Conservation (phyloP, 2,888 invertebrate genomes). For the Carabus problematicus region DNA sequence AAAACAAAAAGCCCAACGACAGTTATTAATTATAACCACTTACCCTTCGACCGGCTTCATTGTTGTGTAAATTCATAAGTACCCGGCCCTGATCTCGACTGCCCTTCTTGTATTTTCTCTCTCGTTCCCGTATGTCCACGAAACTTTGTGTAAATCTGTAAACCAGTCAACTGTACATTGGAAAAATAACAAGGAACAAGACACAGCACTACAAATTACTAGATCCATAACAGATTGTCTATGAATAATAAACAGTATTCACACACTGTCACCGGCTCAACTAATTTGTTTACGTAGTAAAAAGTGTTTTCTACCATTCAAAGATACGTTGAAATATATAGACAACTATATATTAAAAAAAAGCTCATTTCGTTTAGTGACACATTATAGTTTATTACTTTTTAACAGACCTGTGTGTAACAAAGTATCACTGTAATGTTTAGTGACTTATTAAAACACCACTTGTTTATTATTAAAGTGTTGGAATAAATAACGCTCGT, state of each 20-base stretch:
- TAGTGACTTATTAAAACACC: background rate
- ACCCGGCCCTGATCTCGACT: conserved; percentile 84
- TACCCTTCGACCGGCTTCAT: conserved; percentile 96
- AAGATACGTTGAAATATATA: background rate
- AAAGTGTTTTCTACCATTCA: background rate
- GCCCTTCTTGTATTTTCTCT: conserved; percentile 82
- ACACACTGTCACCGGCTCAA: too few species aligned
- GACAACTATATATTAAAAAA: background rate
- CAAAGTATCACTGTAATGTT: background rate
- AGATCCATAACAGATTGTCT: too few species aligned
- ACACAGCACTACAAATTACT: too few species aligned
- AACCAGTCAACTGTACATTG: conserved; percentile 41
- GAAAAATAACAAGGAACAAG: background rate
- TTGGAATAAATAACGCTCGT: background rate
- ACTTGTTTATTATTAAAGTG: background rate
- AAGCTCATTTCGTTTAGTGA: background rate
- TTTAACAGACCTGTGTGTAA: too few species aligned
- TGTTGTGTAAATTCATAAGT: conserved; percentile 97
- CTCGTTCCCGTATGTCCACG: conserved; percentile 91
- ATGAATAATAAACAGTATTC: too few species aligned
- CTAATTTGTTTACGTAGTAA: conserved; percentile 1
- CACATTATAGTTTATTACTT: too few species aligned
- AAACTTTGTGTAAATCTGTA: conserved; percentile 91
- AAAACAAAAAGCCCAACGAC: too few species aligned
- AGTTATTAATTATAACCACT: conserved; percentile 53